Conservation (phyloP, 2,888 invertebrate species). For the Drosophila anomelani region DNA sequence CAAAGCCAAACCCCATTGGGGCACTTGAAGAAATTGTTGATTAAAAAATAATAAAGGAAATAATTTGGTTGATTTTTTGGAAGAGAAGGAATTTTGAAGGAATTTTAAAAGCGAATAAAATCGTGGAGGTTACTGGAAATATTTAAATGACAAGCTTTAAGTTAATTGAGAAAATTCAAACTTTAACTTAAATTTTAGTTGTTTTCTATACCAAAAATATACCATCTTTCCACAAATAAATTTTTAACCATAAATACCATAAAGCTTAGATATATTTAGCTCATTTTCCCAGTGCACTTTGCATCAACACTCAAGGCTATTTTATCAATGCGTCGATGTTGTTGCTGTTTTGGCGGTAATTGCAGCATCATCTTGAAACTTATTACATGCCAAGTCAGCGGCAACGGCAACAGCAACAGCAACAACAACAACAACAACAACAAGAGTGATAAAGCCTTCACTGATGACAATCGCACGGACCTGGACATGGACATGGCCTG, state of each 20-base stretch:
- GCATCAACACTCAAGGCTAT: slow-evolving; percentile 72
- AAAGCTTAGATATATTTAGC: no score
- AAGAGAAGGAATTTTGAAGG: no score
- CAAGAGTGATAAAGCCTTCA: slow-evolving; percentile 63
- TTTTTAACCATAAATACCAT: not conserved
- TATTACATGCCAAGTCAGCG: slow-evolving; percentile 64
- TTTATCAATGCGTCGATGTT: slow-evolving; percentile 68
- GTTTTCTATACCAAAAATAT: not conserved
- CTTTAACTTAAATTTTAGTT: not conserved
- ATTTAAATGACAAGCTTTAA: not conserved
- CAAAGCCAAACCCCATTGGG: slow-evolving; percentile 30
- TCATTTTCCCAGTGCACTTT: slow-evolving; percentile 9
- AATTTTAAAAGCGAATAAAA: no score
- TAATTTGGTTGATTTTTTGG: not conserved
- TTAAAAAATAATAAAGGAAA: not conserved
- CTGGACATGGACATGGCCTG: slow-evolving; percentile 58
- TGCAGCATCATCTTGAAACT: slow-evolving; percentile 75
- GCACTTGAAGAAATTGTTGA: not conserved
- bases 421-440: slow-evolving; percentile 57
- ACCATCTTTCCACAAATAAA: not conserved
- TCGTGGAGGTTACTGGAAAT: not conserved
- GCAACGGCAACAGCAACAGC: slow-evolving; percentile 64
- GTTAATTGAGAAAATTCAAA: not conserved
- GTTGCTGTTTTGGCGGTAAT: slow-evolving; percentile 63
- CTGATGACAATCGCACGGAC: slow-evolving; percentile 73